Percentiles rank a stretch among this genome's conserved stretches.
Evolutionary conservation across 2,113 vertebrate genomes (phyloP).

Genomic region (Anhinga anhinga): DNA sequence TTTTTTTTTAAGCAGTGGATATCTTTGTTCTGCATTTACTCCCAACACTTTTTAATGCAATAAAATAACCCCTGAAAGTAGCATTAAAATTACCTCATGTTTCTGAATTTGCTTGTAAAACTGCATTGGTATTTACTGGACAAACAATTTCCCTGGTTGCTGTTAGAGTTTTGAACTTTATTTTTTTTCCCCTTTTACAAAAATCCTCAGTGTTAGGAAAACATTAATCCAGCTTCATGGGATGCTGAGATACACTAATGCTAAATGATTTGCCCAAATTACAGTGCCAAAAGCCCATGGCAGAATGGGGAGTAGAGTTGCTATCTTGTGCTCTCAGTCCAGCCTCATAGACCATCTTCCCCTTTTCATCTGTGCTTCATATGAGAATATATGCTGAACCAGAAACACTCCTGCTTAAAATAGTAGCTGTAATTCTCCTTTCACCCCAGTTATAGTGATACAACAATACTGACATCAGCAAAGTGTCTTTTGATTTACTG

Average conservation of each 20-base stretch:
- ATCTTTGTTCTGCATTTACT: background rate
- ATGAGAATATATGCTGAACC: background rate
- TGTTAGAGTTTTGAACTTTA: background rate
- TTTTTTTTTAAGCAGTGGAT: background rate
- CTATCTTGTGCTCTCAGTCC: background rate
- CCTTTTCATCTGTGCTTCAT: background rate
- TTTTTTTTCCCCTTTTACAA: background rate
- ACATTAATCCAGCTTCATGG: background rate
- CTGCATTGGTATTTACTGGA: background rate
- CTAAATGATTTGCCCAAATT: background rate
- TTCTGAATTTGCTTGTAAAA: background rate
- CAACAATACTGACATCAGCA: background rate
- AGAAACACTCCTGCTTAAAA: background rate
- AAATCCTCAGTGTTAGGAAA: background rate
- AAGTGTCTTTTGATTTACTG: background rate
- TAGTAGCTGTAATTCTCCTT: background rate
- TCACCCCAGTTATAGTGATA: background rate
- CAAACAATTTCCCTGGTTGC: background rate
- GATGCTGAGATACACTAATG: background rate
- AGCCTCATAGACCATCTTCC: background rate
- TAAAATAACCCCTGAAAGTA: background rate
- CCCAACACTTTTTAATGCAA: background rate
- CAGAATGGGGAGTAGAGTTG: background rate
- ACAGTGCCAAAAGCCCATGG: background rate
- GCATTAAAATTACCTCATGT: background rate